Evolutionary conservation across 2,113 vertebrate genomes (phyloP), one percentile per base, ranked within the genome.

Genomic region (Tyto alba): DNA sequence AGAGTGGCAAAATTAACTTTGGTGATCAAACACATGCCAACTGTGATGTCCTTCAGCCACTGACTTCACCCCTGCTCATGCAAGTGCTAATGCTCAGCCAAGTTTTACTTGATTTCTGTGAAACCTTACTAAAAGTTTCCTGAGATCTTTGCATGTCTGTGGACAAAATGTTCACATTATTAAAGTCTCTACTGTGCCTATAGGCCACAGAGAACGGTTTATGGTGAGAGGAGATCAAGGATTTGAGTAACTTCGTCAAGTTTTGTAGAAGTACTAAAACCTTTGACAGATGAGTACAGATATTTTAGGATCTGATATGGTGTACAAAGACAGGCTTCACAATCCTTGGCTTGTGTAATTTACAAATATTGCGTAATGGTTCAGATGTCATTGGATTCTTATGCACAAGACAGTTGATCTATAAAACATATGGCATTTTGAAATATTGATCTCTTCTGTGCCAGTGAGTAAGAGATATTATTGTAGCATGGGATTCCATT

Each of bases 401-500:
- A 96, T 96, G 92, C 94, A 97, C 86, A 76, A 94, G 57, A 63
- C 93, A 75, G 84, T 45, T 89, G 96, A 98, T 98, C 97, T 98
- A 97, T 97, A 98, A 98, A 97, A 97, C 95, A 98, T 97, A 97
- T 81, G 93, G 97, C 92, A 95, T 97, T 98, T 97, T 98, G 97
- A 98, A 98, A 98, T 98, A 98, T 98, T 96, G 97, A 98, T 98
- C 97, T 97, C 92, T 96, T 97, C 93, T 95, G 91, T 97, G 96
- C 95, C 91, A 97, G 80, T 62, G 91, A 98, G 95, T 96, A 91
- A 95, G 95, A 96, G 97, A 97, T 98, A 98, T 97, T 97, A 98
- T 97, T 94, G 96, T 81, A 97, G 92, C 90, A 95, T 90, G 94
- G 96, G 97, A 98, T 98, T 97, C 96, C 88, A 97, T 98, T 97